Base-by-base conservation (phyloP, 2,888 invertebrate species). In the Dichetophora obliterata region DNA sequence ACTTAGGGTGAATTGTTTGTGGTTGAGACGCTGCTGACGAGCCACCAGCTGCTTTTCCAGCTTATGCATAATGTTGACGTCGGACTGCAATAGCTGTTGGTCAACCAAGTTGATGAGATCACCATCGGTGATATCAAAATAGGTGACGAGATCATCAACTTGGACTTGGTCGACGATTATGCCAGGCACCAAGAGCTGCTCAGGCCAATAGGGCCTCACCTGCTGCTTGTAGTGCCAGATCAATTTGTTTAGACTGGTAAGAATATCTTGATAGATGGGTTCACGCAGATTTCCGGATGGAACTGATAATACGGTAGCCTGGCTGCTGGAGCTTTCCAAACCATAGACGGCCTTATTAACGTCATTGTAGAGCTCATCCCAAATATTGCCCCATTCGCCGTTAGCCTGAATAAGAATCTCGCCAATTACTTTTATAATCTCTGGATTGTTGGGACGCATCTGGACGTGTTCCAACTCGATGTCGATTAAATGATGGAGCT, bases 1-100 rank as follows among this genome's bases (percentile, higher is more conserved):
- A 77, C 89, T 90, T 70, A 93, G 90, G 70, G 89, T 90, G 89
- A 94, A 95, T 0, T 91, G 90, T 77, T 92, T 91, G 88, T 94
- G 92, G 88, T 93, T 93, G 50, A 95, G 89, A 80, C 94, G 93
- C 63, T 91, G 90, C 84, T 94, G 93, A 54, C 92, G 91, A 1
- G 92, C 91, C 16, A 85, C 81, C 9, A 85, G 78, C 31, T 82
- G 82, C 9, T 83, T 81, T 5, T 78, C 78, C 22, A 86, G 68
- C 11, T 80, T 54, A 5, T 79, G 78, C 59, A 85, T 57, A 75
- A 86, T 85, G 57, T 84, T 85, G 8, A 80, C 80, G 5, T 81
- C 80, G 0, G 84, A 76, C 27, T 82, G 83, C 1, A 85, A 79
- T 11, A 85, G 63, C 66, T 84, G 85, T 65, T 86, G 85, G 57